Conservation (phyloP, 2,797 vertebrate genomes). For the Denticeps clupeoides region DNA sequence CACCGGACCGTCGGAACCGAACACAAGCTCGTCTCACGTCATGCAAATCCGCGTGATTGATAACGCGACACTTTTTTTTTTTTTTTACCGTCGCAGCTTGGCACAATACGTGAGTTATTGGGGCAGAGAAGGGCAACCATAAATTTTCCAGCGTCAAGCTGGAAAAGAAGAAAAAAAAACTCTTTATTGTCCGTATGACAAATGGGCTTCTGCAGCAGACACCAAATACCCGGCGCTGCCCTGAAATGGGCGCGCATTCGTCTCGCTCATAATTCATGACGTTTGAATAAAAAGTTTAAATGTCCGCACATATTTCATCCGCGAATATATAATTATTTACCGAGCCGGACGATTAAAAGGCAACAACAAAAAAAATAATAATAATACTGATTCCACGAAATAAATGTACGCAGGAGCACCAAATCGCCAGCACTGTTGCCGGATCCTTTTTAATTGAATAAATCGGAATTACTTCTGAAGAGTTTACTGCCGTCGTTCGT, state of each 20-base stretch:
- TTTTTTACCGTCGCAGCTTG: constrained; percentile 87
- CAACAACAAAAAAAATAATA: too few relatives aligned
- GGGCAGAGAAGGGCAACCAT: constrained; percentile 99
- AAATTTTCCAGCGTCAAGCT: constrained; percentile 96
- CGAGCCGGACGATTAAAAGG: too few relatives aligned
- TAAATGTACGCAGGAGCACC: too few relatives aligned
- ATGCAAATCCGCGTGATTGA: constrained; percentile 77
- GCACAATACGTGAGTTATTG: constrained; percentile 99
- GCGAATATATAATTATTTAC: constrained; percentile 97
- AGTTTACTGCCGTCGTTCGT: too few relatives aligned
- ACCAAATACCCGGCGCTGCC: constrained; percentile 94
- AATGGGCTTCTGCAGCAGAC: constrained; percentile 92
- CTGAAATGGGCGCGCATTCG: constrained; percentile 98
- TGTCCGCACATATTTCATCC: constrained; percentile 84
- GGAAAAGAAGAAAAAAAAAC: too few relatives aligned
- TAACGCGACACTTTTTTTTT: constrained; percentile 89
- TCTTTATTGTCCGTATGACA: constrained; percentile 99
- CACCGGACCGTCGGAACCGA: too few relatives aligned
- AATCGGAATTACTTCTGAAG: too few relatives aligned
- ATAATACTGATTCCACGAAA: too few relatives aligned
- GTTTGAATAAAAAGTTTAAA: constrained; percentile 99
- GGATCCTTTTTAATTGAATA: too few relatives aligned
- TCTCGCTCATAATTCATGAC: constrained; percentile 91
- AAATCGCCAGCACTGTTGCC: too few relatives aligned
- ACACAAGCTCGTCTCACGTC: constrained; percentile 42